Base-by-base conservation (phyloP, 2,113 vertebrate genomes). In the Apteryx owenii region DNA sequence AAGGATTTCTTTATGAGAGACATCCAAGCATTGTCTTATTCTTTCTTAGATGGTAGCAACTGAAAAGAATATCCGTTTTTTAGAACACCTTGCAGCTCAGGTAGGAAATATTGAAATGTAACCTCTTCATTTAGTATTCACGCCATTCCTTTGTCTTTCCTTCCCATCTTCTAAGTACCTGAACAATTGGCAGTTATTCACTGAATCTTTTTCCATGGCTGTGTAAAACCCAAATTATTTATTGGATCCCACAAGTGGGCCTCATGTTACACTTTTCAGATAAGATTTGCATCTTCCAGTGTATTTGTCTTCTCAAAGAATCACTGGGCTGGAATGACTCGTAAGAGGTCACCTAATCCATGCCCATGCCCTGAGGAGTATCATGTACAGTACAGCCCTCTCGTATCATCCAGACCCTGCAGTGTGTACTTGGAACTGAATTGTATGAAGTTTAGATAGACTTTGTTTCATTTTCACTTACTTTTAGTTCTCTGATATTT, bases 261-360 rank as follows among this genome's bases (percentile, higher is more conserved):
- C 46, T 94, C 50, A 16, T 5, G 21, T 70, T 87, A 93, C 85
- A 94, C 84, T 88, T 95, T 91, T 95, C 95, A 94, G 50, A 56
- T 89, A 46, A 54, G 87, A 93, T 95, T 91, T 95, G 60, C 84
- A 89, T 95, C 89, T 93, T 46, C 54, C 68, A 68, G 54, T 25
- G 54, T 54, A 48, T 95, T 96, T 97, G 84, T 78, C 93, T 97
- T 94, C 84, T 95, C 60, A 90, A 17, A 91, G 91, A 95, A 85
- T 62, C 93, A 68, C 71, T 91, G 92, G 92, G 71, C 88, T 91
- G 96, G 82, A 97, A 95, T 78, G 90, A 93, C 79, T 60, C 62
- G 69, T 53, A 46, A 75, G 96, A 96, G 93, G 90, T 97, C 96
- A 96, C 90, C 58, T 83, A 94, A 96, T 81, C 92, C 14, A 0